These are phyloP conservation scores for Pammene fasciana DNA, from an alignment of 2,888 invertebrate species.

Conservation along the genomic window DNA sequence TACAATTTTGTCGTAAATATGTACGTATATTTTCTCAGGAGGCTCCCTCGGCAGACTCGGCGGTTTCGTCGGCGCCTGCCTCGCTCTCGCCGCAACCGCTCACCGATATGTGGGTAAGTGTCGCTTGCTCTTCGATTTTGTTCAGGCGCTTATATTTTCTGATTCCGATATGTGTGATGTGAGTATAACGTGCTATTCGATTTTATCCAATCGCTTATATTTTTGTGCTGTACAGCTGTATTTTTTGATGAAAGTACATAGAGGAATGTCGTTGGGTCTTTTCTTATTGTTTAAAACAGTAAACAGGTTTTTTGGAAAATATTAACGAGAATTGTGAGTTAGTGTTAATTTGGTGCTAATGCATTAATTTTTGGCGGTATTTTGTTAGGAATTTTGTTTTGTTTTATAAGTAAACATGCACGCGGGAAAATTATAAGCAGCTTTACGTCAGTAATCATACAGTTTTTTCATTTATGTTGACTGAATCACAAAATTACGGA, in stretches of 20 bases:
- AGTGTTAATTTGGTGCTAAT: no score
- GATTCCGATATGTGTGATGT: no score
- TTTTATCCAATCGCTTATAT: constrained; percentile 11
- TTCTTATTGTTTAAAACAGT: background rate
- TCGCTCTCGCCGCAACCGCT: constrained; percentile 87
- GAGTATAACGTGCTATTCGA: constrained; percentile 53
- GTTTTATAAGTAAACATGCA: no score
- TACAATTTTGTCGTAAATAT: background rate
- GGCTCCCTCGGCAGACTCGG: constrained; percentile 85
- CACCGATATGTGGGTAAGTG: constrained; percentile 81
- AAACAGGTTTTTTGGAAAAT: background rate
- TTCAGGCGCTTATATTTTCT: constrained; percentile 11
- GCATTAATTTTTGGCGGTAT: no score
- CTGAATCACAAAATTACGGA: background rate
- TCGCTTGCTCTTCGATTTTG: constrained; percentile 24
- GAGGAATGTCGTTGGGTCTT: background rate
- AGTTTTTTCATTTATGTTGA: no score
- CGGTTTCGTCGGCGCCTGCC: constrained; percentile 87
- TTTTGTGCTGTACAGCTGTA: no score
- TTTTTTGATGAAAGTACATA: no score
- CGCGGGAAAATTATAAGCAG: no score
- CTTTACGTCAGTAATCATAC: no score
- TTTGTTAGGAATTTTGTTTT: no score
- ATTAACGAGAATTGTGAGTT: no score
- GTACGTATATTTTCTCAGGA: constrained; percentile 56